Conservation (phyloP, 2,797 vertebrate genomes). For the Gallinago solitaria region DNA sequence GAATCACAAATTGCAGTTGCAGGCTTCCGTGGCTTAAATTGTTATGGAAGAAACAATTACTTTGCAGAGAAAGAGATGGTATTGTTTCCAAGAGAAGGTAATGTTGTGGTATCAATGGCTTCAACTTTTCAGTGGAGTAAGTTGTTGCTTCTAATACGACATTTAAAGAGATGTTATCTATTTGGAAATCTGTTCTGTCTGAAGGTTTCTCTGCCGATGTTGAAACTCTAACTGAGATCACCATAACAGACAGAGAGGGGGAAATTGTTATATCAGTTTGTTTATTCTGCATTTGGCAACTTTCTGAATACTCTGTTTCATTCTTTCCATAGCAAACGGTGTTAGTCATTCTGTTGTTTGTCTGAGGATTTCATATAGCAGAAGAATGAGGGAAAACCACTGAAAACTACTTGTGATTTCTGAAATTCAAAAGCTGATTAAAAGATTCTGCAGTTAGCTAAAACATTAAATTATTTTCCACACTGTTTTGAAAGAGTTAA, state of each 20-base stretch:
- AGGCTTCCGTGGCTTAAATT: neutral
- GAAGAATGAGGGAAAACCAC: neutral
- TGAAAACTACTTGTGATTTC: neutral
- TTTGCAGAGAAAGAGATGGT: conserved; percentile 3
- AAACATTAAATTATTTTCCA: neutral
- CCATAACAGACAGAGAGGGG: neutral
- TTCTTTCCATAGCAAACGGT: conserved; percentile 53
- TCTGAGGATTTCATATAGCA: conserved; percentile 15
- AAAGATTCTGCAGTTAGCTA: neutral
- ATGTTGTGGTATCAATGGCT: neutral
- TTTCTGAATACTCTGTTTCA: conserved; percentile 31
- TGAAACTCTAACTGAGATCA: conserved; percentile 49
- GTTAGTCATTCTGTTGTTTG: conserved; percentile 58
- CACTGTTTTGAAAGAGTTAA: neutral
- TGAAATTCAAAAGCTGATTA: neutral
- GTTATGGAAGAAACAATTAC: neutral
- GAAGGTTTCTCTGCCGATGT: conserved; percentile 8
- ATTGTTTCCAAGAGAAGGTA: neutral
- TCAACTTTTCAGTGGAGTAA: neutral
- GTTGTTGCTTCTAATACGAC: neutral
- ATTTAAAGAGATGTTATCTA: neutral
- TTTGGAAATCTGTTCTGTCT: conserved; percentile 2
- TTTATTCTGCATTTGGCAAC: conserved; percentile 51
- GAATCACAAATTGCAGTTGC: conserved; percentile 1
- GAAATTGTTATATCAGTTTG: conserved; percentile 43